Evolutionary conservation across 2,113 vertebrate genomes (phyloP), one percentile per base, ranked within the genome.

Genomic region (Cyanoramphus novaezelandiae): DNA sequence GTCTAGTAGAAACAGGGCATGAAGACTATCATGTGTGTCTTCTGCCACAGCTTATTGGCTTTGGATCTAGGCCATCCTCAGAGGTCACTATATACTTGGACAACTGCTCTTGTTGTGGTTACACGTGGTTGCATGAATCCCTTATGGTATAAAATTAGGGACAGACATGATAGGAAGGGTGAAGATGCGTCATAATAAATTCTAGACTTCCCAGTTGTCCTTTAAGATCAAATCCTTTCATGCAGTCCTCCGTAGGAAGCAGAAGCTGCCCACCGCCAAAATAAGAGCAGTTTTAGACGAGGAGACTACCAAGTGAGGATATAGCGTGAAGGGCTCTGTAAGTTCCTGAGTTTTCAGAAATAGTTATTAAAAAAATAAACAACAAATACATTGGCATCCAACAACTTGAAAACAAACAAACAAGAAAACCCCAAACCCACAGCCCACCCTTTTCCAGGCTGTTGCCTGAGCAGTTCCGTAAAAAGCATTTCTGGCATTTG

Each of bases 51-150:
- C n/a, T 69, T 57, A 59, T 63, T 88, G 31, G n/a, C 19, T 68
- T 88, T 87, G 88, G 62, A 89, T 86, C 65, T 43, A 53, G 77
- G 69, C 67, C 41, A 17, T 85, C 84, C 81, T 62, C 15, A 1
- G 84, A 86, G 53, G 72, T 90, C 60, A 88, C 70, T 71, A 41
- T 60, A 53, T 19, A 68, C 65, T 85, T 62, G 74, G 62, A 55
- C 93, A 94, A 76, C 88, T 94, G 96, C 62, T 87, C 77, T 69
- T 70, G 44, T 65, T 86, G 88, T 89, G 88, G 82, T 87, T 90
- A 52, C 60, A 41, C 2, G 0, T 70, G 69, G 69, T 35, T 65
- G 39, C 67, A n/a, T 84, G 81, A 95, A 65, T 94, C 47, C 76
- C 43, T 89, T 67, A 33, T 1, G 13, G 50, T 72, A 27, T 79